Evolutionary conservation across 2,888 invertebrate species (phyloP), one percentile per base, ranked within the genome.

Genomic region (Phengaris arion): DNA sequence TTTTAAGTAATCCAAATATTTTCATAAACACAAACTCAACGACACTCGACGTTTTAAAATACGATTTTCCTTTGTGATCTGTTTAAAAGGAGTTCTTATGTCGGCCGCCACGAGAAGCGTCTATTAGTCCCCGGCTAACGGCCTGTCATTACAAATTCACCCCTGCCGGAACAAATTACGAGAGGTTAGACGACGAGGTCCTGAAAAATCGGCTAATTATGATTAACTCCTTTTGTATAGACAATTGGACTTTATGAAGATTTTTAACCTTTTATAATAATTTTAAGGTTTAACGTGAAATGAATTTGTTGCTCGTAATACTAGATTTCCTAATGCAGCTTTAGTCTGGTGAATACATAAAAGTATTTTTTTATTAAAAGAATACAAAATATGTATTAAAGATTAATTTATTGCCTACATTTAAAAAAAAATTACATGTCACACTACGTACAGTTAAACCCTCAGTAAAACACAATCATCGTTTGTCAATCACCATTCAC

Each of bases 91-190:
- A 79, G 80, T 82, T 81, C 81, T 86, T 87, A 88, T 87, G 84
- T 81, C 81, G 79, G 77, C 82, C 82, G 86, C 82, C 89, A 89
- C 87, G 88, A 85, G 85, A 89, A 82, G 83, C 81, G 83, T 82
- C 86, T 84, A 89, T 90, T 89, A 88, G 84, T 54, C 80, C 79
- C 78, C 79, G 74, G 80, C 82, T 82, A 83, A 86, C 84, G 81
- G 84, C 82, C 82, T 82, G 83, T 85, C 86, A 86, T 89, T 89
- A 88, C 80, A 82, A 81, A 79, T 81, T 79, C 79, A 77, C 76
- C 82, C 82, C 83, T 86, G 85, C 82, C 81, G 80, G 79, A 83
- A 83, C 82, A 84, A 85, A 86, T 86, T 83, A 82, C 81, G 82
- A 79, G 78, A 81, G 82, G 83, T 83, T 83, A 82, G 82, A 78